A percentile compares a stretch with the other conserved stretches of the same genome.
Evolutionary conservation across 2,888 invertebrate species (phyloP).

Genomic region (Brassicogethes aeneus): DNA sequence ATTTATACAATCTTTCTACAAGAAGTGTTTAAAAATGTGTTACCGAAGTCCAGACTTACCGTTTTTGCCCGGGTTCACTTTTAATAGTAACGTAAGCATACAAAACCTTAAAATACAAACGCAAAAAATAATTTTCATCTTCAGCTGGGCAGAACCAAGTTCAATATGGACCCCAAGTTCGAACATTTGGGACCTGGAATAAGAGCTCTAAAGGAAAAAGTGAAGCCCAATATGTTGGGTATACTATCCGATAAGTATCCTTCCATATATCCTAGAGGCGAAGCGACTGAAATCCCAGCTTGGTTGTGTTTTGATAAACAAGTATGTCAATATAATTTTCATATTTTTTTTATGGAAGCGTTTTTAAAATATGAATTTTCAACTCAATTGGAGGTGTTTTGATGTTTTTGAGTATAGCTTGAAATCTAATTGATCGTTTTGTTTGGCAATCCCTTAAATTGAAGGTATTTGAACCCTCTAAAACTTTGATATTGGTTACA

Average conservation of each 20-base stretch:
- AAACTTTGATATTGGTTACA: too few species aligned
- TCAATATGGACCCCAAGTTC: constrained; percentile 45
- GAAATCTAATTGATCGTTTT: too few species aligned
- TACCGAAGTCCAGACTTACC: constrained; percentile 58
- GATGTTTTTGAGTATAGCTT: too few species aligned
- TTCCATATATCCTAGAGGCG: constrained; percentile 66
- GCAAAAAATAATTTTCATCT: constrained; percentile 16
- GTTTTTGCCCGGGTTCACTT: constrained; percentile 62
- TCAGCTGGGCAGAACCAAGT: constrained; percentile 56
- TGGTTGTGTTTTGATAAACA: constrained; percentile 88
- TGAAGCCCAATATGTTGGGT: constrained; percentile 52
- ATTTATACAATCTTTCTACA: too few species aligned
- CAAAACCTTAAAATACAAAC: not conserved
- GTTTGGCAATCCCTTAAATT: too few species aligned
- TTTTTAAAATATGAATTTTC: too few species aligned
- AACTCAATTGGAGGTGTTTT: too few species aligned
- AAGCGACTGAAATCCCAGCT: constrained; percentile 64
- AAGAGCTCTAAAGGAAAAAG: constrained; percentile 53
- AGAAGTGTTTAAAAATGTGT: too few species aligned
- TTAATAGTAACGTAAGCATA: constrained; percentile 54
- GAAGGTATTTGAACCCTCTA: too few species aligned
- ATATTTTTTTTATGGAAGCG: too few species aligned
- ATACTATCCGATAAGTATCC: constrained; percentile 50
- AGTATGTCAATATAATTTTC: constrained; percentile 42
- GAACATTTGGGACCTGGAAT: constrained; percentile 49